A percentile compares a stretch with the other conserved stretches of the same genome.
Conservation (phyloP, 2,113 vertebrate species). For the Corydoras sp. region DNA sequence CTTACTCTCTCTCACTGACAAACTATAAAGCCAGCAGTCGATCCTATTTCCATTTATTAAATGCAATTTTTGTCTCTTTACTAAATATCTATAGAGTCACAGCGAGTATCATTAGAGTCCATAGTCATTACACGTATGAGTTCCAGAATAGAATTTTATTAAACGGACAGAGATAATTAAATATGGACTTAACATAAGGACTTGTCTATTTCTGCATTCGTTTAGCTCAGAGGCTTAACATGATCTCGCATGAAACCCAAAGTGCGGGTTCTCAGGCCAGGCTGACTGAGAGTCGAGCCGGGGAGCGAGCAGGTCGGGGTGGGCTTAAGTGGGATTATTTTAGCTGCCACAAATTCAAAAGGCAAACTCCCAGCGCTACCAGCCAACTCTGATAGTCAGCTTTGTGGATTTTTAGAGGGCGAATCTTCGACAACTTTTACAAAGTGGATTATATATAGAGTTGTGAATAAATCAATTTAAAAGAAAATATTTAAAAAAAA, state of each 20-base stretch:
- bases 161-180: conserved; percentile 26
- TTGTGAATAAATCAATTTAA: conserved; percentile 37
- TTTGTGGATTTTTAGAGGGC: conserved; percentile 25
- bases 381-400: conserved; percentile 27
- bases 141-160: no score
- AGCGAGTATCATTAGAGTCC: no score
- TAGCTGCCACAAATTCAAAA: conserved; percentile 32
- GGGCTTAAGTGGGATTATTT: conserved; percentile 38
- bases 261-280: conserved; percentile 14
- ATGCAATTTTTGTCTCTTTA: no score
- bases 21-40: conserved; percentile 2
- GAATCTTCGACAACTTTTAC: conserved; percentile 33
- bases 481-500: no score
- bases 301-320: background rate
- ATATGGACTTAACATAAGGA: background rate
- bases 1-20: background rate
- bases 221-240: conserved; percentile 44
- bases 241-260: conserved; percentile 38
- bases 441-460: conserved; percentile 43
- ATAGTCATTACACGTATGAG: no score
- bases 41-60: no score
- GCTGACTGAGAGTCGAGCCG: background rate
- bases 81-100: no score
- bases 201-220: background rate
- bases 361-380: conserved; percentile 33